phyloP scores from a whole-genome alignment of 1,140 invertebrate species.

The Nylanderia fulva region DNA sequence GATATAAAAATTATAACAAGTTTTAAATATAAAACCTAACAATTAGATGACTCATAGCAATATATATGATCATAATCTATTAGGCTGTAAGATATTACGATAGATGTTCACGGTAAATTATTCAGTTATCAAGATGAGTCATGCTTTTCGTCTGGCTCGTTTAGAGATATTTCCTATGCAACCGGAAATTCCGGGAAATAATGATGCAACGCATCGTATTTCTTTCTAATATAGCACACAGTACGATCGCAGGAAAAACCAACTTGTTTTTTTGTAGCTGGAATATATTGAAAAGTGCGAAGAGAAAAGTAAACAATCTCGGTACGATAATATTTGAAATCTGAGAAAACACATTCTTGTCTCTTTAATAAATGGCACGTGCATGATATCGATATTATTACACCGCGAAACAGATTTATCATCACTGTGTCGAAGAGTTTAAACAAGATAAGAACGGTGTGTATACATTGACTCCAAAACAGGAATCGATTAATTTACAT shows the following conservation, averaged over 20 bases:
- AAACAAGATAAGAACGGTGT: constrained; percentile 14
- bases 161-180: background rate
- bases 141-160: constrained; percentile 4
- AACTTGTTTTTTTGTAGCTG: background rate
- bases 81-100: background rate
- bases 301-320: background rate
- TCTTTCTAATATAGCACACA: background rate
- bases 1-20: background rate
- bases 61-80: background rate
- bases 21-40: background rate
- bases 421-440: background rate
- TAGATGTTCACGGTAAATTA: background rate
- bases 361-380: background rate
- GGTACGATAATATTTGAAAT: background rate
- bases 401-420: background rate
- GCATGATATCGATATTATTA: background rate
- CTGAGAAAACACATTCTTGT: background rate
- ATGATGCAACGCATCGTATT: background rate
- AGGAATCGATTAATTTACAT: constrained; percentile 8
- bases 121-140: constrained; percentile 13
- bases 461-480: background rate
- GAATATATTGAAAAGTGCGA: background rate
- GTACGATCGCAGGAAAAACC: background rate
- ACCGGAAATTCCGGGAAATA: constrained; percentile 19
- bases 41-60: background rate